A percentile compares a stretch with the other conserved stretches of the same genome.
Evolutionary conservation across 2,888 invertebrate genomes (phyloP).

Genomic region (Macrosiphum euphorbiae): DNA sequence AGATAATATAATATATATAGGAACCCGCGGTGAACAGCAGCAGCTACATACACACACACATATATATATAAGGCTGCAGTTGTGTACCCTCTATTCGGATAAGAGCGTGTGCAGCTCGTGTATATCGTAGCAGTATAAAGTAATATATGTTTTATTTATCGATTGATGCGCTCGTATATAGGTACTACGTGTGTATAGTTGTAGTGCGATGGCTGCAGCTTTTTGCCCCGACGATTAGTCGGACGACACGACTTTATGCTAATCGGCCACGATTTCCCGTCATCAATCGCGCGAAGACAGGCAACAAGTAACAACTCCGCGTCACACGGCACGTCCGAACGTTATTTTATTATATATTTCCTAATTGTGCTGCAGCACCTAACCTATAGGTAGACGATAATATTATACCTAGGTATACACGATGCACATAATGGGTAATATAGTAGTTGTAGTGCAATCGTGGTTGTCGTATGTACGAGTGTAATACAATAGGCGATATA

Average conservation of each 20-base stretch:
- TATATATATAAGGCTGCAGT: not conserved
- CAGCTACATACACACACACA: not conserved
- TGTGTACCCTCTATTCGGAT: not conserved
- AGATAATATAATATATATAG: not conserved
- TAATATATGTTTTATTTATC: slow-evolving; percentile 29
- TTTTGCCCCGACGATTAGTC: slow-evolving; percentile 38
- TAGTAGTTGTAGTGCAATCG: not conserved
- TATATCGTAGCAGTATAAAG: not conserved
- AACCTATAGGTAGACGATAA: not conserved
- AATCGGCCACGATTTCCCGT: not conserved
- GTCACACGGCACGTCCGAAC: not conserved
- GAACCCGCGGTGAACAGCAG: slow-evolving; percentile 7
- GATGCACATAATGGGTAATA: not conserved
- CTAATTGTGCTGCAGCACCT: not conserved
- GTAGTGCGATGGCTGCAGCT: not conserved
- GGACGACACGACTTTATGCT: slow-evolving; percentile 45
- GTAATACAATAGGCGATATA: not conserved
- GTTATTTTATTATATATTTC: slow-evolving; percentile 5
- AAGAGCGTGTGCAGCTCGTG: not conserved
- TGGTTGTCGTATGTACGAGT: not conserved
- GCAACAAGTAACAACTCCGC: not conserved
- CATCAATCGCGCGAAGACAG: not conserved
- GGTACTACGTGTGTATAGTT: no score
- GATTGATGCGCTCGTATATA: not conserved
- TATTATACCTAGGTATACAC: not conserved